Evolutionary conservation across 2,888 invertebrate species (phyloP), one percentile per base, ranked within the genome.

Genomic region (Heliconius sara): DNA sequence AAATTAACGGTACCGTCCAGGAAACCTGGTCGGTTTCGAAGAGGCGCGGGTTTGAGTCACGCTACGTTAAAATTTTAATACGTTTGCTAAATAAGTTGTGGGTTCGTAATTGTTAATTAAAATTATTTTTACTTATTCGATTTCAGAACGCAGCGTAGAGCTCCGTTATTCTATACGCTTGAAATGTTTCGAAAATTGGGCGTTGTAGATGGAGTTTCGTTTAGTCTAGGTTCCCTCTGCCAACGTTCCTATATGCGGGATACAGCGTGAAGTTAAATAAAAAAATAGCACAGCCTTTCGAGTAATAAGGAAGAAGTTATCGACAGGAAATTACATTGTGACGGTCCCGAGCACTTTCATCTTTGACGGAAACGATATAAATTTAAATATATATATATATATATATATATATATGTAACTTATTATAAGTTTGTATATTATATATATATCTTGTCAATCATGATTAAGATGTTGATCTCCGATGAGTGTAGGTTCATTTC

Each of bases 241-340:
- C 27, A 27, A 27, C 27, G 27, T 27, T 27, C 27, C 27, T 27
- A 27, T 57, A 9, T 57, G 57, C n/a, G 57, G 57, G 9, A 25
- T 25, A 63, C 4, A 63, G 4, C 25, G 13, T 63, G 63, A 63
- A 63, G 13, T 25, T 63, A 25, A 63, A 63, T 5, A 57, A 63
- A 25, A 68, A 25, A 25, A 70, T 25, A 25, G 9, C 6, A 70
- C 2, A 7, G 25, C 70, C 43, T 70, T 70, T 70, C 25, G 43
- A 70, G 70, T 70, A 70, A 70, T 70, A 70, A 70, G 70, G 70
- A 43, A 70, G 70, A 43, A 70, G 25, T 70, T 70, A 43, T 43
- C 70, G 70, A 25, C 70, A 70, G 70, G 70, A 70, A 47, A 70
- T 70, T 70, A 70, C 25, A 47, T 70, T 70, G 70, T 70, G 70